Base-by-base conservation (phyloP, 2,797 vertebrate genomes). In the Galaxias olidus region DNA sequence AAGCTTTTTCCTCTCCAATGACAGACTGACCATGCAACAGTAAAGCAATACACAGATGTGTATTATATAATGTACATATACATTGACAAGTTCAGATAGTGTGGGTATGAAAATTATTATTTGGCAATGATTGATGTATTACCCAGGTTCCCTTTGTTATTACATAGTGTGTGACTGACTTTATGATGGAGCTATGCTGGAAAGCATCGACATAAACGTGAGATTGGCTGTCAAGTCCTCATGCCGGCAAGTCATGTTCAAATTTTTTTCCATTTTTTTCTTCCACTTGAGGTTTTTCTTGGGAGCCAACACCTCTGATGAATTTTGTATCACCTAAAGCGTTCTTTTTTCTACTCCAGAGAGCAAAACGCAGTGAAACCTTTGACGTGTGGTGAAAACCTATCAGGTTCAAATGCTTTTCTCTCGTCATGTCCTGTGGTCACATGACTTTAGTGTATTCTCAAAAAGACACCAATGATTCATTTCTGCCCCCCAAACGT, bases 251-350 rank as follows among this genome's bases (percentile, higher is more conserved):
- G 56, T 51, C 12, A 47, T 73, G 56, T 80, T 86, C 84, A 80
- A 61, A 61, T 73, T 81, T 76, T 81, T 76, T 3, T 30, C 30
- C 30, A 30, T 30, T 30, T 30, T 30, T 30, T 46, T 78, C 73
- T 61, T 59, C 54, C 47, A 45, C 66, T 59, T 18, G 64, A 59
- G 30, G 72, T 75, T 71, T 59, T 66, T 68, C 59, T 78, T 70
- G 65, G 67, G 52, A 80, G 65, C 73, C 74, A 77, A 67, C 63
- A 65, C 73, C 55, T 75, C 75, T 84, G 80, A 86, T 86, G 85
- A 85, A 90, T 86, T 87, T 80, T 82, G 79, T 73, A 83, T 86
- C 78, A 85, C 83, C 71, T 79, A 76, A 81, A 85, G 81, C 65
- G 51, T 81, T 65, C 12, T 44, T 76, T 20, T 78, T 74, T 72